A percentile compares a stretch with the other conserved stretches of the same genome.
Conservation (phyloP, 2,113 vertebrate genomes). For the Crotalus viridis region DNA sequence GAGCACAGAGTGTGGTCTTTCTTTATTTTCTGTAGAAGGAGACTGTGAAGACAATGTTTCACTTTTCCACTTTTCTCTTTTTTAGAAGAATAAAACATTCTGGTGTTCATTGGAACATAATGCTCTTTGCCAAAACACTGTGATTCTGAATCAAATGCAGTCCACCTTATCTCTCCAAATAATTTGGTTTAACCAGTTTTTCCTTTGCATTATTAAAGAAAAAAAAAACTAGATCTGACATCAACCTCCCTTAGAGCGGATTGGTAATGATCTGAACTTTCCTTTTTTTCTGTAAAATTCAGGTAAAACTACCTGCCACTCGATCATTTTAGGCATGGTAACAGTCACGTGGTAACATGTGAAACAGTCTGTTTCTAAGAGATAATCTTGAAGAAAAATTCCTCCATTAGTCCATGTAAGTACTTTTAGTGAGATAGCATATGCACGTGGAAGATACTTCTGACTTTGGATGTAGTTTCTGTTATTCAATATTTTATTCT, state of each 20-base stretch:
- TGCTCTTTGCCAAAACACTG: not conserved
- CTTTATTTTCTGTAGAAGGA: not conserved
- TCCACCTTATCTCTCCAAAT: not conserved
- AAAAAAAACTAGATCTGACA: not conserved
- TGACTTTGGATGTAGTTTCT: not conserved
- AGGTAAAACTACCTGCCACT: not conserved
- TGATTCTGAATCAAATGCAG: not conserved
- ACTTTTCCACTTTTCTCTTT: not conserved
- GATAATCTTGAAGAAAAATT: not conserved
- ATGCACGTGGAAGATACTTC: not conserved
- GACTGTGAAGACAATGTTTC: not conserved
- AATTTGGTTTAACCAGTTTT: not conserved
- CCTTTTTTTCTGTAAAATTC: too few species aligned
- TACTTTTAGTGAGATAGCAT: not conserved
- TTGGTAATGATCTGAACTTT: not conserved
- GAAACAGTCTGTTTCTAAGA: not conserved
- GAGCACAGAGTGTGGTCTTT: not conserved
- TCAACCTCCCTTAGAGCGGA: not conserved
- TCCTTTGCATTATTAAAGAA: not conserved
- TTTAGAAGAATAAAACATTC: not conserved
- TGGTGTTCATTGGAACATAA: not conserved
- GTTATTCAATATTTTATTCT: not conserved
- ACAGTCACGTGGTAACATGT: not conserved
- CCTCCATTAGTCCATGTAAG: not conserved
- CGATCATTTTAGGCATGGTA: not conserved